Evolutionary conservation across 2,888 invertebrate genomes (phyloP), one percentile per base, ranked within the genome.

Genomic region (Acleris sparsana): DNA sequence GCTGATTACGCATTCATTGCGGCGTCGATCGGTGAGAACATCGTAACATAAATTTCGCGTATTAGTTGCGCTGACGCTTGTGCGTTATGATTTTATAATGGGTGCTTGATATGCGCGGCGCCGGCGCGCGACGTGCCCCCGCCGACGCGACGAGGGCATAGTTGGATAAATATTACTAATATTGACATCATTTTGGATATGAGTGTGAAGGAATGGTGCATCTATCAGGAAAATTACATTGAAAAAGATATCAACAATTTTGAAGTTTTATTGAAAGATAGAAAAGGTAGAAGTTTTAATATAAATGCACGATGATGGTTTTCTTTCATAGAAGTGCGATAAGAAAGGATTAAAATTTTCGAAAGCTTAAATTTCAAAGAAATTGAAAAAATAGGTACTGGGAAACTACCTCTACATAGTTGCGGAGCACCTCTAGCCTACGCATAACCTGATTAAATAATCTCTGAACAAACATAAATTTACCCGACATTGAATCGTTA

Each of bases 41-140:
- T 88, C 88, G 88, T 89, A 91, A 91, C 92, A 92, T 92, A 92
- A 92, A 92, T 92, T 92, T 92, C 87, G 91, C 91, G 91, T 91
- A 92, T 92, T 92, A 92, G 91, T 90, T 90, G 90, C 84, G 88
- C 84, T 87, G 91, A 91, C 91, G 87, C 82, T 84, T 85, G 85
- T 85, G 89, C 87, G 82, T 89, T 92, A 92, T 92, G 91, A 92
- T 89, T 92, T 91, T 88, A 90, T 92, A 92, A 92, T 92, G 83
- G 69, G 72, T 80, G 80, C 84, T 92, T 92, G 88, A 83, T 83
- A 92, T 92, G 87, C 90, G 75, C 71, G 72, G 78, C 77, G 80
- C 79, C 78, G 73, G 77, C 71, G 69, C 62, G 73, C 76, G 80
- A 87, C 92, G 88, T 89, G 91, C 80, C 81, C 84, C 70, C n/a